Base-by-base conservation (phyloP, 2,888 invertebrate genomes). In the Sipunculus nudus region DNA sequence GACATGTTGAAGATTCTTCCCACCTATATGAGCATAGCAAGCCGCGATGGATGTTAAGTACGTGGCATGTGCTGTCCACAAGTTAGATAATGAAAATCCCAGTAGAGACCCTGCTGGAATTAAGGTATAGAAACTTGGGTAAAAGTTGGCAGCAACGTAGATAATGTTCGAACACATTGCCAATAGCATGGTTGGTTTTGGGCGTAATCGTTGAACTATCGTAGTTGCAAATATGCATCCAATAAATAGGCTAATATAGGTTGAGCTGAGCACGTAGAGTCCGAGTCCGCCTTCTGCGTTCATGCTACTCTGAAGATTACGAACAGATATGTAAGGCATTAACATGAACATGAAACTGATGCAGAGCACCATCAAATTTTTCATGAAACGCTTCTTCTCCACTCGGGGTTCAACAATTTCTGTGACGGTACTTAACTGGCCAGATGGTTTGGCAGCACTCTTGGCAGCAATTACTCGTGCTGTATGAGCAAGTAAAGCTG, bases 241-340 rank as follows among this genome's bases (percentile, higher is more conserved):
- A 19, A 79, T 28, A 53, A 77, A 73, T 54, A 78, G 78, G n/a
- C 70, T 67, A 5, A 63, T 73, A 63, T 70, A 79, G 29, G 72
- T 57, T 25, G 70, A 64, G 25, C 79, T 77, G 21, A 81, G 72
- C 0, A 78, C 75, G 35, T 71, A 73, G 19, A 81, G 66, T 1
- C 80, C 81, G 6, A 81, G 66, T 4, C 78, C 79, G 10, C 72
- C 74, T 25, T 75, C 73, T 31, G 72, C 68, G 59, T 81, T 78
- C 39, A 81, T 52, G 57, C 80, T 81, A 61, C 80, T 81, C 63
- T 80, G 80, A 10, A 81, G 71, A 59, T 80, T 81, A 16, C 80
- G 61, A 25, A 80, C 64, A 0, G 80, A 76, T 4, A 73, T 72
- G 48, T 75, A 73, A 3, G 80, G 71, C 28, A 73, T 73, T 61